Evolutionary conservation across 2,113 vertebrate genomes (phyloP), one percentile per base, ranked within the genome.

Genomic region (Etheostoma spectabile): DNA sequence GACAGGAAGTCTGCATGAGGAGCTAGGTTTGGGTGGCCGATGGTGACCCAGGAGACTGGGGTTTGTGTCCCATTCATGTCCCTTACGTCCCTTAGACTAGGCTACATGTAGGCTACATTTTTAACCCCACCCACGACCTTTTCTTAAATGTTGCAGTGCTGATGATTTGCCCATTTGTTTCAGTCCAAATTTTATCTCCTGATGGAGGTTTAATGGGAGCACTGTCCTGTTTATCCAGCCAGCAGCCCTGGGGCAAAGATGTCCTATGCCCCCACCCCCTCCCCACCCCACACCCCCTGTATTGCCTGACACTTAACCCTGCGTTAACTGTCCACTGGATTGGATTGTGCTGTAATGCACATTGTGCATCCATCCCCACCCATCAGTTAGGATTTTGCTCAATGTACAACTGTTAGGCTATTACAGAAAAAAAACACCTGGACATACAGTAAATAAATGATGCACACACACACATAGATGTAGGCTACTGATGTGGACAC

Each of bases 181-280:
- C 83, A 74, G 24, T 77, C 65, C 69, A 80, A 82, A 84, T 85
- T 88, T 91, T 82, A 90, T 79, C 79, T 79, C 3, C 56, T 79
- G 72, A 88, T 85, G 71, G 80, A 53, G 22, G n/a, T 84, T 86
- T 91, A 91, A 91, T 82, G 88, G 82, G 80, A 80, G 61, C 83
- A 81, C 69, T 68, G 71, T 48, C 55, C 70, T 81, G 83, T 89
- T 88, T 85, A 83, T 82, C 82, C 75, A 66, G 74, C 68, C 53
- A 61, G 60, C 27, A 62, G 71, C 80, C 83, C 69, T n/a, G 11
- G 49, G 89, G 75, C 64, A 85, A 89, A 61, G 19, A 74, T 68
- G 77, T 79, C 65, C 73, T 30, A 2, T 11, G 12, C 51, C 59
- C 53, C 30, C 42, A 21, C 14, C 53, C 4, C 27, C n/a, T n/a